Base-by-base conservation (phyloP, 2,113 vertebrate genomes). In the Pterophyllum scalare region DNA sequence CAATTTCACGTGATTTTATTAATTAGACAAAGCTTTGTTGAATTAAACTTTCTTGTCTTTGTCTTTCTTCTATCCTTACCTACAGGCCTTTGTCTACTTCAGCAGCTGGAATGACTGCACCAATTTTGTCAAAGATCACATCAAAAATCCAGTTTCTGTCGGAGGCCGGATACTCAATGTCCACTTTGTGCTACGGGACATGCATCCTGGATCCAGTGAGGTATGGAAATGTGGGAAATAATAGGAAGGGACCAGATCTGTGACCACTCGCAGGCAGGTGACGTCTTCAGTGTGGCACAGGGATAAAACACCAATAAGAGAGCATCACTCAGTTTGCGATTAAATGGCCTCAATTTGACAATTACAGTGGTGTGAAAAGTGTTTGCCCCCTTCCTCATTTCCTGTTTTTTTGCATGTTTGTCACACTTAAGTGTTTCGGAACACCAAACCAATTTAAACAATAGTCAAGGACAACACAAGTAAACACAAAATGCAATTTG, bases 31-130 rank as follows among this genome's bases (percentile, higher is more conserved):
- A 33, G 6, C 26, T 72, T 20, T 54, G 14, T 54, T 72, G 26
- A 72, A 52, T 52, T 19, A 19, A 52, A 52, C 6, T n/a, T 65
- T 65, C 40, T 26, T 46, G 38, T 33, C 40, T 40, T 3, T 2
- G 2, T 52, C 4, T 8, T 12, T 20, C 26, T 28, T 56, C 24
- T 31, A 2, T 60, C 3, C 22, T 70, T 0, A 3, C 13, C 40
- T 79, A 5, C 78, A 92, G 91, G 89, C 88, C 9, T 92, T 92
- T 11, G 64, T 92, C 14, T 22, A 81, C 33, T 86, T 91, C 54
- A n/a, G 3, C 4, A 20, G 49, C 22, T 70, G 40, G 58, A 1
- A 1, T 1, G 10, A 28, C 2, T 89, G 88, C 74, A 15, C 9
- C 31, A 12, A 12, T 2, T 89, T 91, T 60, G 7, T 38, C 5